Conservation (phyloP, 2,888 invertebrate species). For the Drosophila buzzatii region DNA sequence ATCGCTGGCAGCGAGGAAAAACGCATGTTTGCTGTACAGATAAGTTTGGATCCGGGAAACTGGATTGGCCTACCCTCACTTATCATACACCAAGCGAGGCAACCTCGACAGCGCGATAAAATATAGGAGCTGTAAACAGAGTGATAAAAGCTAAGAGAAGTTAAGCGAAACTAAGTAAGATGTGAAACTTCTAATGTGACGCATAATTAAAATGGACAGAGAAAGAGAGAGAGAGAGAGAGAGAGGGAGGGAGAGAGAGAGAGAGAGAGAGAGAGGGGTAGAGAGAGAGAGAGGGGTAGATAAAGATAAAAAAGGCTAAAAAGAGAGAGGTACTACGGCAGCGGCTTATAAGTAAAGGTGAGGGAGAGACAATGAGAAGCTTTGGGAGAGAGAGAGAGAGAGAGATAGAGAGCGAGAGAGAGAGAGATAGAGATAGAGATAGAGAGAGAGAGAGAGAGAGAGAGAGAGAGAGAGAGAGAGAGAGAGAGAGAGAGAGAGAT, state of each 20-base stretch:
- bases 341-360: too few relatives aligned
- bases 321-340: neutral
- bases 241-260: neutral
- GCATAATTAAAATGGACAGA: neutral
- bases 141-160: neutral
- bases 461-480: neutral
- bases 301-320: neutral
- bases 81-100: neutral
- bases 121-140: conserved; percentile 1
- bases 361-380: neutral
- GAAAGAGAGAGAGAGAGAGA: neutral
- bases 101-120: conserved; percentile 13
- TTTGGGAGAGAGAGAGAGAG: neutral
- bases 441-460: neutral
- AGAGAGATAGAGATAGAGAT: accelerated
- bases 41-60: conserved; percentile 14
- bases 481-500: neutral
- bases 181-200: conserved; percentile 2
- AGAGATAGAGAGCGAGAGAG: neutral
- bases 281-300: neutral
- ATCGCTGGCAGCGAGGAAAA: conserved; percentile 12
- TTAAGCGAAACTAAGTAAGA: neutral
- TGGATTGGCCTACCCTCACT: neutral
- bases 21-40: conserved; percentile 14
- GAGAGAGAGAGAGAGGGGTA: neutral